Base-by-base conservation (phyloP, 2,113 vertebrate genomes). In the Rissa tridactyla region DNA sequence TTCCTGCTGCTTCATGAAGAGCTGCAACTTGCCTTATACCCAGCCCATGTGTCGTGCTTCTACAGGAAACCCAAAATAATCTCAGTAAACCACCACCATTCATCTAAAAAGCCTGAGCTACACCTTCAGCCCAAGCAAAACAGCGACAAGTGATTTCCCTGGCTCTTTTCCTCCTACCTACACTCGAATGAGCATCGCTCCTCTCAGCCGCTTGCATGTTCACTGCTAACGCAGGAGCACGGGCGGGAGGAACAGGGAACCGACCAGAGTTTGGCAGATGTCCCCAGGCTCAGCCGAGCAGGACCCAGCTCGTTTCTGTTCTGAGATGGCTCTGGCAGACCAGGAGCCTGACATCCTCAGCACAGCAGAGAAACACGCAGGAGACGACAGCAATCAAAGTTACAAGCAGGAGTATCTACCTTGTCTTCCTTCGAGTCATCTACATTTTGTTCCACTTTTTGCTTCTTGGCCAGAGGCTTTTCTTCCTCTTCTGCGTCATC, bases 381-480 rank as follows among this genome's bases (percentile, higher is more conserved):
- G 70, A 65, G 44, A 21, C 0, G 6, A 12, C 5, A 0, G 38
- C 30, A 26, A n/a, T 6, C 16, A 1, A 13, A 64, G 21, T 4
- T 15, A 47, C 34, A 8, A 8, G 54, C 42, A 13, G 73, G 54
- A 64, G 20, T 1, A 57, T 65, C 94, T 94, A 99, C 99, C 97
- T 98, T 96, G 64, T 96, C 97, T 4, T 96, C 79, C 29, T 98
- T 97, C 2, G n/a, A 89, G 60, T 94, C 97, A 71, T 97, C 96
- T 85, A 77, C 82, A 7, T 86, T 52, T 30, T 86, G 73, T 77
- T 98, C 98, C 20, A 97, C 83, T 94, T 97, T 98, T 46, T 96
- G 97, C 95, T 98, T 99, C 97, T 98, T 98, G 79, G 97, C 95
- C 10, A 98, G 95, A 0, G 96, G 98, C 29, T 97, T 82, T 64